These are phyloP conservation scores for Brienomyrus brachyistius DNA, from an alignment of 2,113 vertebrate species.

Conservation along the genomic window DNA sequence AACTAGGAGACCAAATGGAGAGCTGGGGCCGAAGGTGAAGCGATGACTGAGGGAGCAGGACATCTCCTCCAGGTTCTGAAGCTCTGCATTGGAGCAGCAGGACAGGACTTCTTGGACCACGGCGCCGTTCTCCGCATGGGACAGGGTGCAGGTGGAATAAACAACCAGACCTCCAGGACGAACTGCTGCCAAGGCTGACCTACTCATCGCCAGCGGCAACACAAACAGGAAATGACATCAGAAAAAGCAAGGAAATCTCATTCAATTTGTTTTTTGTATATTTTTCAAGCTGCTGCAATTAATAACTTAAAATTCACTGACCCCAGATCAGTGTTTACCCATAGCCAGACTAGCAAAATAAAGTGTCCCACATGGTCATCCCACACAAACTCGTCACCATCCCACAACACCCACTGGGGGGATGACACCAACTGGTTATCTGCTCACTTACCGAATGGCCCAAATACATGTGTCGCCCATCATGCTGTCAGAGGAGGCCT, in stretches of 20 bases:
- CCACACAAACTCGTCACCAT: not conserved
- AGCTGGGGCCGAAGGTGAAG: conserved; percentile 62
- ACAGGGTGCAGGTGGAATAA: conserved; percentile 91
- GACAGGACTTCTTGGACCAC: conserved; percentile 69
- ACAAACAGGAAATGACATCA: not conserved
- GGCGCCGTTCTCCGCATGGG: conserved; percentile 75
- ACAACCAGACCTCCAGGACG: conserved; percentile 81
- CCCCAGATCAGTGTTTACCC: not conserved
- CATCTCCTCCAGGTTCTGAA: conserved; percentile 66
- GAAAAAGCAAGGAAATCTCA: not conserved
- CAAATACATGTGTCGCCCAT: not conserved
- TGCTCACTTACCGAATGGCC: not conserved
- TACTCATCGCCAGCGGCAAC: conserved; percentile 39
- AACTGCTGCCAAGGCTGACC: conserved; percentile 77
- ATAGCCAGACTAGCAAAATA: not conserved
- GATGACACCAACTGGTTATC: not conserved
- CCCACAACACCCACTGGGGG: not conserved
- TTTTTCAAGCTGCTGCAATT: not conserved
- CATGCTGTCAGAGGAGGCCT: conserved; percentile 4
- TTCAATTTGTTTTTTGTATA: not conserved
- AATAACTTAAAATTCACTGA: not conserved
- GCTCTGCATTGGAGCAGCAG: conserved; percentile 58
- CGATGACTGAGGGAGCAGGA: conserved; percentile 59
- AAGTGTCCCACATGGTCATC: not conserved
- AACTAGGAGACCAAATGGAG: conserved; percentile 70